Base-by-base conservation (phyloP, 2,113 vertebrate genomes). In the Hippocampus abdominalis region DNA sequence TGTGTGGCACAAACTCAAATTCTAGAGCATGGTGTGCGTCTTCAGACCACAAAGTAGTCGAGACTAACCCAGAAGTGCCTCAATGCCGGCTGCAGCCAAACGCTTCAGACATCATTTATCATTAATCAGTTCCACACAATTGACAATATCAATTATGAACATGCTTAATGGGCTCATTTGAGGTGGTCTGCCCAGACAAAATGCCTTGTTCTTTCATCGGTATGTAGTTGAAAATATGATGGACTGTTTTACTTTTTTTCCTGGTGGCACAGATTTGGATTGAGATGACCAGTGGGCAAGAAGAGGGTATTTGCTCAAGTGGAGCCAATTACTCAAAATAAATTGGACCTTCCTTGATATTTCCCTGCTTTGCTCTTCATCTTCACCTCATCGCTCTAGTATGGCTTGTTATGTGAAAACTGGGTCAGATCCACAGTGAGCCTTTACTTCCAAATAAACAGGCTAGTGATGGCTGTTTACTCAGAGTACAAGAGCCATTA, bases 281-380 rank as follows among this genome's bases (percentile, higher is more conserved):
- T 70, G 73, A 87, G 82, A 72, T 61, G 81, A 83, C 86, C 87
- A 87, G 81, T 81, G 81, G 78, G 88, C 80, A 84, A 84, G 85
- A 83, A 80, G 71, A 69, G 64, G 81, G 73, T 92, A 89, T 92
- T 93, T 92, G 86, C 88, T 92, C 91, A 93, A 92, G 91, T 93
- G 91, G 88, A 91, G 91, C 89, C 91, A 93, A 93, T 93, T 93
- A 93, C 87, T 85, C 78, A 81, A 90, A 91, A 91, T 91, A 91
- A 91, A 91, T 91, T 88, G 88, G 83, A 86, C 89, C 86, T 86
- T 92, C 88, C 87, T 86, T 84, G 89, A 78, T 44, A 57, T 73
- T 83, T 81, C 80, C 72, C 74, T 70, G 46, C 72, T 72, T 68
- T 78, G 57, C 84, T 72, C 78, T 85, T 73, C 77, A 53, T 77